A percentile compares a stretch with the other conserved stretches of the same genome.
Evolutionary conservation across 2,797 vertebrate species (phyloP).

Genomic region (Mus caroli): DNA sequence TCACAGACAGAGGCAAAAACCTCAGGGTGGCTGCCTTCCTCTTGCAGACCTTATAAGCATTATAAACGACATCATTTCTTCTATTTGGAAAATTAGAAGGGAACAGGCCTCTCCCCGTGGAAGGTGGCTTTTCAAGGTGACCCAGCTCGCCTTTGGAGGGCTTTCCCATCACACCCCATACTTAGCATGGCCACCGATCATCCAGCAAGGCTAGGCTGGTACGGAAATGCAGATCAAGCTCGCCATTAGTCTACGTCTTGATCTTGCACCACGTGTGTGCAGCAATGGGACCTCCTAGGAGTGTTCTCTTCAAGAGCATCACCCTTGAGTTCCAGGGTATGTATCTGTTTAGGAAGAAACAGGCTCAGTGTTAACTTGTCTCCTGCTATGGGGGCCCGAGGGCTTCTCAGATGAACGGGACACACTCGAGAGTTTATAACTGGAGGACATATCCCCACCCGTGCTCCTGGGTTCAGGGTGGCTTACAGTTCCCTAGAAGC

Average conservation of each 20-base stretch:
- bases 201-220: neutral
- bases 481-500: neutral
- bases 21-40: neutral
- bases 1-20: neutral
- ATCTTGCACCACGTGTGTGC: neutral
- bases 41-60: neutral
- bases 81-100: neutral
- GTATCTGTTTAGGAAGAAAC: constrained; percentile 5
- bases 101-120: neutral
- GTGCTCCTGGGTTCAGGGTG: neutral
- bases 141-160: neutral
- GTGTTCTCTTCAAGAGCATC: neutral
- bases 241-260: neutral
- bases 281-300: neutral
- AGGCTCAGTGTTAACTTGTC: neutral
- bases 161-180: neutral
- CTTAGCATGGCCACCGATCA: neutral
- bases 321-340: neutral
- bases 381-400: neutral
- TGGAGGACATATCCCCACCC: too few relatives aligned
- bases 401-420: neutral
- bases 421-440: too few relatives aligned
- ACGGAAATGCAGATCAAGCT: neutral
- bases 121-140: neutral
- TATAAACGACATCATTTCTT: neutral